A percentile compares a stretch with the other conserved stretches of the same genome.
These are phyloP conservation scores for Heliconius hermathena DNA, from an alignment of 1,140 invertebrate genomes.

Conservation along the genomic window DNA sequence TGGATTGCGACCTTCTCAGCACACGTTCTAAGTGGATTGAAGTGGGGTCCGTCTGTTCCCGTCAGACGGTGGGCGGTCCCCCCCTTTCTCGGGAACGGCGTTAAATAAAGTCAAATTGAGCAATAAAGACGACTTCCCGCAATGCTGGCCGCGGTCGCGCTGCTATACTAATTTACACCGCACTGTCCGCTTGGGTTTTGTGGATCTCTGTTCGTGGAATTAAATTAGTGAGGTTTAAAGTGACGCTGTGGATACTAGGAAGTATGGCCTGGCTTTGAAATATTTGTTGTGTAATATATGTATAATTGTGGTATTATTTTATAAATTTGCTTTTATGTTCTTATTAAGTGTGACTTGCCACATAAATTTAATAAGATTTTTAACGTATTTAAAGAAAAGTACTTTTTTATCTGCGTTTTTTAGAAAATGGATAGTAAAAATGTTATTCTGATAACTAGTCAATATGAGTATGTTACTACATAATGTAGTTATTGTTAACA, in stretches of 20 bases:
- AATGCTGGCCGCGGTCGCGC: slow-evolving; percentile 66
- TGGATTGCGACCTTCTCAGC: slow-evolving; percentile 67
- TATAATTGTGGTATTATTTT: too few relatives aligned
- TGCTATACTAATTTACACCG: slow-evolving; percentile 66
- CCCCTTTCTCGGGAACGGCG: slow-evolving; percentile 65
- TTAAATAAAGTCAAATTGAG: slow-evolving; percentile 82
- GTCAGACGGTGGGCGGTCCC: slow-evolving; percentile 56
- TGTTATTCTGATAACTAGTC: too few relatives aligned
- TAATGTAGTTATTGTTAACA: too few relatives aligned
- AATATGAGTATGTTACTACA: too few relatives aligned
- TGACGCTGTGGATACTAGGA: not conserved
- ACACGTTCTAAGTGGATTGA: slow-evolving; percentile 75
- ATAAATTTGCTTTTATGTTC: too few relatives aligned
- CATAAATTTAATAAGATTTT: too few relatives aligned
- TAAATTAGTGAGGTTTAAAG: not conserved
- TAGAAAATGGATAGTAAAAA: too few relatives aligned
- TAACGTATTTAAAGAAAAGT: too few relatives aligned
- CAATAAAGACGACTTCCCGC: slow-evolving; percentile 77
- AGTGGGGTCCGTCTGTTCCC: slow-evolving; percentile 76
- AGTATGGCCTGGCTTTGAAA: not conserved
- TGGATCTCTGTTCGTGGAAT: slow-evolving; percentile 1
- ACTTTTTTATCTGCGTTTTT: too few relatives aligned
- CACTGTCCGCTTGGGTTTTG: slow-evolving; percentile 22
- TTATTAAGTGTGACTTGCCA: too few relatives aligned
- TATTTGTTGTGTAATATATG: not conserved